Base-by-base conservation (phyloP, 2,888 invertebrate species). In the Microchrysa polita region DNA sequence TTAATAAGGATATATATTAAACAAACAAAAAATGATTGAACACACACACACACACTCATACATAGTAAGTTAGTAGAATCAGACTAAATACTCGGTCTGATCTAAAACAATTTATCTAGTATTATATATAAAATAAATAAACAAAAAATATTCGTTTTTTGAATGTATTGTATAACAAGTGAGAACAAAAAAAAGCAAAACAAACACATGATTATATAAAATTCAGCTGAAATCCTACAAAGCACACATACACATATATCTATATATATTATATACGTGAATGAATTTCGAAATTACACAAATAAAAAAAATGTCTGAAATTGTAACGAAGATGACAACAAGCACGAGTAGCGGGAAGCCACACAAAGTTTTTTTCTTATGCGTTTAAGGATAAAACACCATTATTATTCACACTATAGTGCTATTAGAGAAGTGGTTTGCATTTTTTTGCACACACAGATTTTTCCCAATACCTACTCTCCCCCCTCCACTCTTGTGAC, bases 21-120 rank as follows among this genome's bases (percentile, higher is more conserved):
- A 16, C 53, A 53, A 53, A n/a, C n/a, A n/a, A 34, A 7, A 34
- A 34, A 34, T 34, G 27, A 34, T 34, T 34, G 27, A 34, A 34
- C 2, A 34, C 27, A 34, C 27, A 34, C 27, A 34, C 2, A 34
- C 27, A 34, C 27, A 34, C 27, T 34, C 27, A 65, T 65, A 65
- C 22, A 65, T 14, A 65, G 48, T 20, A 42, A 22, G 48, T 44
- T 65, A 65, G n/a, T 69, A 57, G 42, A 2, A 55, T 55, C 69
- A 69, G 69, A 40, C 18, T 27, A 10, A 27, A 23, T 42, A 20
- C 20, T 34, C 14, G 40, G 27, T 69, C 69, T 69, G 69, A 52
- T 69, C 55, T 69, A 69, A 69, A 69, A 69, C 55, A 69, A 69
- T 69, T 69, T 69, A 55, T 22, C 65, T 69, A 69, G 69, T 69